phyloP scores from a whole-genome alignment of 2,797 vertebrate genomes.

The Etheostoma nigrum region DNA sequence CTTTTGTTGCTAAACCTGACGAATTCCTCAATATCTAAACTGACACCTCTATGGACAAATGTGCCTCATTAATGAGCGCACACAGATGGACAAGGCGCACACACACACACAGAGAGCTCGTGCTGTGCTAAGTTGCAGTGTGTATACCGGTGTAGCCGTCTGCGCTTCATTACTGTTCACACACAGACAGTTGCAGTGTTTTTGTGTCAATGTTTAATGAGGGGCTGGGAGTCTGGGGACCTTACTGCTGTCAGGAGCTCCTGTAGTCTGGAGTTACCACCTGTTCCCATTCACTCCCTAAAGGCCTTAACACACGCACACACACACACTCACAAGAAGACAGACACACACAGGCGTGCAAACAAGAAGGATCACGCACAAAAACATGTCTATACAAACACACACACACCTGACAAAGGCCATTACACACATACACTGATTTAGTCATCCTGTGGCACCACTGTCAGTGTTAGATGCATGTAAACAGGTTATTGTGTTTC shows the following conservation, averaged over 20 bases:
- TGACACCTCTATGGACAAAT: conserved; percentile 79
- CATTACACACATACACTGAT: conserved; percentile 62
- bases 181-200: conserved; percentile 85
- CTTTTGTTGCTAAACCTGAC: conserved; percentile 74
- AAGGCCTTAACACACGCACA: conserved; percentile 67
- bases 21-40: conserved; percentile 76
- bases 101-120: conserved; percentile 51
- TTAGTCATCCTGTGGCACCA: conserved; percentile 77
- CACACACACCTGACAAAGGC: conserved; percentile 74
- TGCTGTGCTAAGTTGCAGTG: conserved; percentile 77
- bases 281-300: conserved; percentile 80
- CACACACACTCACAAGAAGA: conserved; percentile 27
- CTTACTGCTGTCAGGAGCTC: conserved; percentile 84
- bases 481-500: conserved; percentile 77
- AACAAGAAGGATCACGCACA: conserved; percentile 55
- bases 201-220: conserved; percentile 88
- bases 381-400: conserved; percentile 58
- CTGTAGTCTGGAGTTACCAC: conserved; percentile 85
- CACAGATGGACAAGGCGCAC: conserved; percentile 69
- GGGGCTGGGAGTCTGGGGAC: conserved; percentile 84
- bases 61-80: conserved; percentile 75
- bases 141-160: conserved; percentile 71
- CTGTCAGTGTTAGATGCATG: conserved; percentile 69
- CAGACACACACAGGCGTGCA: conserved; percentile 61
- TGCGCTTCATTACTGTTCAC: conserved; percentile 83